Evolutionary conservation across 2,113 vertebrate species (phyloP), one percentile per base, ranked within the genome.

Genomic region (Pardalotus punctatus): DNA sequence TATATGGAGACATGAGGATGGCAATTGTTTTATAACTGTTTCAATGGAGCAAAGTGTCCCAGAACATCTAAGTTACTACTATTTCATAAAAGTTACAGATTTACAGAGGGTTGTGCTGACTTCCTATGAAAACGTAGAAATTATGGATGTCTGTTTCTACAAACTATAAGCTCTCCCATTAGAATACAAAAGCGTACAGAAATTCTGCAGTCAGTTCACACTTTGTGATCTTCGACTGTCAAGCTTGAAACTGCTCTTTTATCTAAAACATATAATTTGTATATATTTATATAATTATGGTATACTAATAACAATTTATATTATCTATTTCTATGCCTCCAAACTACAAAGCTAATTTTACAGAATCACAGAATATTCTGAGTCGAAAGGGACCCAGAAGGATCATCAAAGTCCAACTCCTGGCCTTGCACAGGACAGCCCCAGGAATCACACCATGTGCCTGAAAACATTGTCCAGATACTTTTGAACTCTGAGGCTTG

Each of bases 401-500:
- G 33, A 60, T 66, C 36, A 28, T 29, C 51, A 17, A 67, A 74
- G 13, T 45, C 53, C 24, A 47, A 0, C 38, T 53, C 11, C 27
- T 38, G 5, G 2, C 43, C 28, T 42, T 57, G 35, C 15, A 43
- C 24, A 47, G 38, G 23, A 38, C 16, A 60, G 60, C 7, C 15
- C 23, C 67, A 65, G 23, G 18, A 81, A 20, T 38, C 71, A 24
- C 14, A 65, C 15, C 38, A 6, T 31, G 8, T 53, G 16, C n/a
- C 45, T 60, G n/a, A 38, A 16, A 40, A n/a, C 1, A 0, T n/a
- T 53, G 40, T 66, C 38, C 36, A 29, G 38, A 58, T 0, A 0
- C 13, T 81, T 43, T 67, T 38, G 45, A 45, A 22, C 24, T 81
- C 50, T 51, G 53, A 53, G 61, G 7, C 38, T 43, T 29, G n/a